These are phyloP conservation scores for Euzetes globulus DNA, from an alignment of 2,888 invertebrate genomes.

Conservation along the genomic window DNA sequence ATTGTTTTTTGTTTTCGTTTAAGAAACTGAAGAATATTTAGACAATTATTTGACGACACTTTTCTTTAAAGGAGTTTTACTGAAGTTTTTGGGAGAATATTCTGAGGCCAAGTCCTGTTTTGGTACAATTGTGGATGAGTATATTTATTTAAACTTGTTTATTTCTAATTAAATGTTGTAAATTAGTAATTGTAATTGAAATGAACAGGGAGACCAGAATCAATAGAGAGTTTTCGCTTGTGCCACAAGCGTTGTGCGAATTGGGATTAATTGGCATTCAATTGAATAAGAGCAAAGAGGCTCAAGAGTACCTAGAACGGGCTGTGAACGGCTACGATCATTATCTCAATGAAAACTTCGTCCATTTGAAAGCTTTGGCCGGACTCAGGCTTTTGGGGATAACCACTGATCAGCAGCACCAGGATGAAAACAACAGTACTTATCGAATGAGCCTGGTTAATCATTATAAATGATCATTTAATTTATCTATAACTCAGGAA, in stretches of 20 bases:
- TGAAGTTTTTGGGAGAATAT: background rate
- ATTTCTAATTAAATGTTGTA: too few species aligned
- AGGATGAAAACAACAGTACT: too few species aligned
- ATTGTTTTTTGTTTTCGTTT: background rate
- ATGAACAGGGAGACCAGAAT: constrained; percentile 8
- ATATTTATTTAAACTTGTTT: too few species aligned
- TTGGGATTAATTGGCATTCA: constrained; percentile 31
- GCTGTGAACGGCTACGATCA: constrained; percentile 32
- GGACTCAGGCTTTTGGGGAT: constrained; percentile 29
- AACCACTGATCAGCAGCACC: background rate
- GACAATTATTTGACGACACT: constrained; percentile 31
- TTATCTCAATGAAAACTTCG: constrained; percentile 34
- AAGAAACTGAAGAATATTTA: background rate
- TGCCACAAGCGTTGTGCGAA: constrained; percentile 31
- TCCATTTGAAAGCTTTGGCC: constrained; percentile 33
- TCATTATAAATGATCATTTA: too few species aligned
- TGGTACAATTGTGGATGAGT: background rate
- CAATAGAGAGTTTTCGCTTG: constrained; percentile 1
- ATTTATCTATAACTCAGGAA: too few species aligned
- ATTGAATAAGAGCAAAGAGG: constrained; percentile 27
- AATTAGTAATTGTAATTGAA: background rate
- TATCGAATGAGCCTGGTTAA: too few species aligned
- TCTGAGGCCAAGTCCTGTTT: constrained; percentile 22
- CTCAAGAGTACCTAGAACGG: constrained; percentile 33
- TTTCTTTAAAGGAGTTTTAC: constrained; percentile 29